Conservation (phyloP, 2,888 invertebrate species). For the Netelia virgata region DNA sequence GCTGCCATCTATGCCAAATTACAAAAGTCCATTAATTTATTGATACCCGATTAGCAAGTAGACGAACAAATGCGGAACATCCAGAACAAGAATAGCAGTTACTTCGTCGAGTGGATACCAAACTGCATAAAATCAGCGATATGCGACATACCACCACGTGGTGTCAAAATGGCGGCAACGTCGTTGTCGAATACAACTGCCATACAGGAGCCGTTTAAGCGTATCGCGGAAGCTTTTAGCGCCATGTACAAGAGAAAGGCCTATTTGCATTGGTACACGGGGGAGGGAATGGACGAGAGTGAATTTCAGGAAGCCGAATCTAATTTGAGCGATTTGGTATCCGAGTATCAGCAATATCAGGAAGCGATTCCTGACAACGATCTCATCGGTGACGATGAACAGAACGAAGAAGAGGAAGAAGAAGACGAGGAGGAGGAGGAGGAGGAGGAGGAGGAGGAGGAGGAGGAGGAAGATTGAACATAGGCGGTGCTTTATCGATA, state of each 20-base stretch:
- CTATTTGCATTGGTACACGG: slow-evolving; percentile 99
- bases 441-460: slow-evolving; percentile 90
- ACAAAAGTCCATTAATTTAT: background rate
- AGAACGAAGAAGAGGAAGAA: slow-evolving; percentile 56
- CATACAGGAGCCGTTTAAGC: slow-evolving; percentile 94
- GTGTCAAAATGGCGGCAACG: slow-evolving; percentile 94
- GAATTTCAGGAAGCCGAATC: slow-evolving; percentile 99
- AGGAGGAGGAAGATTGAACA: slow-evolving; percentile 83
- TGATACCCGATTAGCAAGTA: slow-evolving; percentile 81
- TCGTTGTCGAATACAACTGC: slow-evolving; percentile 94
- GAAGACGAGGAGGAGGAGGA: slow-evolving; percentile 87
- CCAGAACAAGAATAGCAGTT: slow-evolving; percentile 87
- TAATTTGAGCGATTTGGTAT: slow-evolving; percentile 97
- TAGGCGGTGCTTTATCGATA: slow-evolving; percentile 24
- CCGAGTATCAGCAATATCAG: slow-evolving; percentile 98
- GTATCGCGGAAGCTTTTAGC: slow-evolving; percentile 93
- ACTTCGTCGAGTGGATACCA: slow-evolving; percentile 91
- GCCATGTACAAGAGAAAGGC: slow-evolving; percentile 98
- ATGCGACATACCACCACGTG: slow-evolving; percentile 91
- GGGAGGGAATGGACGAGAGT: slow-evolving; percentile 99
- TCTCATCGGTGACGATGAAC: slow-evolving; percentile 92
- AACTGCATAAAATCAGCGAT: slow-evolving; percentile 92
- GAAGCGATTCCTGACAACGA: slow-evolving; percentile 96
- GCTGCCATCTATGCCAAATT: too few species aligned
- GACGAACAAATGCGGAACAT: slow-evolving; percentile 90